Percentiles rank a stretch among this genome's conserved stretches.
phyloP scores from a whole-genome alignment of 2,797 vertebrate genomes.

The Cetoscarus ocellatus region DNA sequence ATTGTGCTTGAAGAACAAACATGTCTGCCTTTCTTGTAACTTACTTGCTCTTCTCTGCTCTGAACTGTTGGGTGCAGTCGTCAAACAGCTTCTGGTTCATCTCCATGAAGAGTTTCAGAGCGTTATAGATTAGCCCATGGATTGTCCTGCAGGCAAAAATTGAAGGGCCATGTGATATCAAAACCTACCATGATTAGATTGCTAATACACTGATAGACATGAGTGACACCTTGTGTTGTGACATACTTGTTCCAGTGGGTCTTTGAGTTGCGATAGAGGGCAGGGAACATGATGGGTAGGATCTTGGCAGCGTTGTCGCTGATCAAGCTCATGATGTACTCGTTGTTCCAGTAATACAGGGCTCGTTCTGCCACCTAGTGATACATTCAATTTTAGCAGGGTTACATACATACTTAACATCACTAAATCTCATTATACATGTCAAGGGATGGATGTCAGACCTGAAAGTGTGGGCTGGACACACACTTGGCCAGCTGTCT shows the following conservation, averaged over 20 bases:
- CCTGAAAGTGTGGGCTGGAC: conserved; percentile 99
- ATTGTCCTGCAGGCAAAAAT: conserved; percentile 88
- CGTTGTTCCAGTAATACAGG: conserved; percentile 99
- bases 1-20: background rate
- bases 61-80: conserved; percentile 99
- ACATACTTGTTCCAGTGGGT: conserved; percentile 99
- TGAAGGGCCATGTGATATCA: background rate
- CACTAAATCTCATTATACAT: background rate
- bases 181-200: background rate
- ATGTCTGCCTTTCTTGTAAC: conserved; percentile 41
- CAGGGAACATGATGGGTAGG: conserved; percentile 98
- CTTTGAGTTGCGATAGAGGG: conserved; percentile 98
- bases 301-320: conserved; percentile 97
- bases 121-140: conserved; percentile 98
- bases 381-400: background rate
- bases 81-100: conserved; percentile 99
- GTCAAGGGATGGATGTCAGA: conserved; percentile 53
- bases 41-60: conserved; percentile 99
- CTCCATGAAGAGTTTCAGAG: conserved; percentile 99
- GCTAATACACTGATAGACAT: background rate
- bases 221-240: background rate
- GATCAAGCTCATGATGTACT: conserved; percentile 99
- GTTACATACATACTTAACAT: background rate
- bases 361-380: conserved; percentile 95
- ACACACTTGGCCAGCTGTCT: conserved; percentile 97